A percentile compares a stretch with the other conserved stretches of the same genome.
These are phyloP conservation scores for Clostera curtula DNA, from an alignment of 2,888 invertebrate genomes.

Conservation along the genomic window DNA sequence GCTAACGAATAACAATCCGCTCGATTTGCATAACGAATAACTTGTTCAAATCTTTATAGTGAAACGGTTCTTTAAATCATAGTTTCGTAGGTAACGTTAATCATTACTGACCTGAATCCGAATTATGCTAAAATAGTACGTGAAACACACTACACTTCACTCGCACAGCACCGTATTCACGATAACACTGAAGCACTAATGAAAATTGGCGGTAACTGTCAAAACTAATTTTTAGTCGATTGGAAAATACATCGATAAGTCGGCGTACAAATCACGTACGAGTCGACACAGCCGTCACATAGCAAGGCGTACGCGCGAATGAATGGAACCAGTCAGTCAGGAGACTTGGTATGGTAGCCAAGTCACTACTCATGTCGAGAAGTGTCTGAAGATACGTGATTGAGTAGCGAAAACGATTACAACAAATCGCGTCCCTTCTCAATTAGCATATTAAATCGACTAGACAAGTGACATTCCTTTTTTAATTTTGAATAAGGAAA, in stretches of 20 bases:
- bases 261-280: slow-evolving; percentile 20
- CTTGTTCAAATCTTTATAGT: slow-evolving; percentile 9
- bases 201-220: slow-evolving; percentile 9
- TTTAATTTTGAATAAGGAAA: slow-evolving; percentile 15
- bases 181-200: slow-evolving; percentile 15
- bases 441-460: too few relatives aligned
- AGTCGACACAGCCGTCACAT: slow-evolving; percentile 43
- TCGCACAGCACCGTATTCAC: slow-evolving; percentile 16
- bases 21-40: slow-evolving; percentile 11
- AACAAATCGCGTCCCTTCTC: slow-evolving; percentile 8
- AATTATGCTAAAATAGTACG: slow-evolving; percentile 3
- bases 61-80: slow-evolving; percentile 14
- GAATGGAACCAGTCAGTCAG: slow-evolving; percentile 30
- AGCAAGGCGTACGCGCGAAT: slow-evolving; percentile 59
- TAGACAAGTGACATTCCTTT: slow-evolving; percentile 3
- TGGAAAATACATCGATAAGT: slow-evolving; percentile 36
- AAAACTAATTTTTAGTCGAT: slow-evolving; percentile 23
- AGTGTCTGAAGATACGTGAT: slow-evolving; percentile 23
- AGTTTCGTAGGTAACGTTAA: slow-evolving; percentile 5
- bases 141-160: slow-evolving; percentile 6
- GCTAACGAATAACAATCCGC: slow-evolving; percentile 15
- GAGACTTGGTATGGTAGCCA: slow-evolving; percentile 10
- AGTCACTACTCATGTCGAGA: slow-evolving; percentile 14
- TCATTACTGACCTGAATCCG: slow-evolving; percentile 17
- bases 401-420: slow-evolving; percentile 15